A percentile compares a stretch with the other conserved stretches of the same genome.
These are phyloP conservation scores for Boloria selene DNA, from an alignment of 2,888 invertebrate species.

Conservation along the genomic window DNA sequence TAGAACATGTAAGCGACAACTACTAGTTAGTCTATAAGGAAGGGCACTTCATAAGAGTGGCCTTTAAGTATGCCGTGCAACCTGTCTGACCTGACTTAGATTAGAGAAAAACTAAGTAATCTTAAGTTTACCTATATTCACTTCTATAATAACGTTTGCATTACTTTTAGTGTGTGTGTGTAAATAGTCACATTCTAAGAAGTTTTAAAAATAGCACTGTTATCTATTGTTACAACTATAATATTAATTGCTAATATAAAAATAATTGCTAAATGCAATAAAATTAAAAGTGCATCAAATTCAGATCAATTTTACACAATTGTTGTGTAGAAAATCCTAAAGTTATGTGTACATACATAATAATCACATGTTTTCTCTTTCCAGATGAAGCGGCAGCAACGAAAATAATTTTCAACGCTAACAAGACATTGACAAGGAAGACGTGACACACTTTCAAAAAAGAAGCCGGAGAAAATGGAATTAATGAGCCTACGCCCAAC, in stretches of 20 bases:
- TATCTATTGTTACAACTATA: too few relatives aligned
- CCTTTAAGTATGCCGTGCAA: slow-evolving; percentile 45
- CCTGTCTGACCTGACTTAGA: slow-evolving; percentile 24
- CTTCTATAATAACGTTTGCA: not conserved
- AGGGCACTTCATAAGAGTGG: slow-evolving; percentile 45
- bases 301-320: not conserved
- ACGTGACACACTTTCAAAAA: slow-evolving; percentile 50
- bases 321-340: not conserved
- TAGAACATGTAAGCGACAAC: not conserved
- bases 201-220: too few relatives aligned
- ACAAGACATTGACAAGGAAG: slow-evolving; percentile 31
- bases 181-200: too few relatives aligned
- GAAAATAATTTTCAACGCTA: slow-evolving; percentile 24
- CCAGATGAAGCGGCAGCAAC: slow-evolving; percentile 50
- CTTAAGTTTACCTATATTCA: not conserved
- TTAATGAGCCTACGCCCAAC: slow-evolving; percentile 44
- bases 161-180: too few relatives aligned
- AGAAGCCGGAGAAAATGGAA: slow-evolving; percentile 55
- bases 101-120: slow-evolving; percentile 1
- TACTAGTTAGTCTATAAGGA: slow-evolving; percentile 14
- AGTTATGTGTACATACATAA: slow-evolving; percentile 16
- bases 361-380: slow-evolving; percentile 48
- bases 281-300: too few relatives aligned
- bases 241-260: too few relatives aligned
- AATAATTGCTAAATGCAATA: too few relatives aligned